Base-by-base conservation (phyloP, 1,140 invertebrate species). In the Apis laboriosa region DNA sequence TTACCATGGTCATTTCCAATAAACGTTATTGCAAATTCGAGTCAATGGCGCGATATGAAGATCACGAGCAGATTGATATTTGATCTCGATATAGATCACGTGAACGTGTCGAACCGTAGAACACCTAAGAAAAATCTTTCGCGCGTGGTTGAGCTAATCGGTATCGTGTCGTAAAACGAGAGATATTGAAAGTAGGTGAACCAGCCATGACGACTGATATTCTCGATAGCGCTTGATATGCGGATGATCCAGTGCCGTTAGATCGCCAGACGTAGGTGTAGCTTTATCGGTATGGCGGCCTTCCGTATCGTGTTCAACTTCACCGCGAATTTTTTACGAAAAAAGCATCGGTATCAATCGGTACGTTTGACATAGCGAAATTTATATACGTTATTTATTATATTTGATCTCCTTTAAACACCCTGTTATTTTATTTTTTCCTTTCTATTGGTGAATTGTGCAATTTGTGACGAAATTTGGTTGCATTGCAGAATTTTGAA, bases 181-280 rank as follows among this genome's bases (percentile, higher is more conserved):
- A 86, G 85, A 87, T 86, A 84, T 77, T 74, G 80, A 86, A 90
- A 90, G 89, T 90, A 90, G 90, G 88, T 90, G 89, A 89, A 83
- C 86, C 84, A 67, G 82, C 80, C 66, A 75, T 75, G 74, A 82
- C 76, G 78, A 78, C 70, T 75, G 78, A 88, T 88, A 87, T 66
- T 64, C 78, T 76, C 28, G 83, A 88, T 87, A 82, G 67, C 19
- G 64, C 63, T 21, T 77, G 82, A 88, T 84, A 84, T 63, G 79
- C 84, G 76, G 85, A 87, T 88, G 86, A 88, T 89, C 81, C 84
- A 28, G 70, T 86, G 85, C 88, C 85, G 90, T 90, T 91, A 91
- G 83, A 28, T 85, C 61, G 56, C 67, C 78, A 17, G 60, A 83
- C 77, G 80, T 88, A 85, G 66, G 77, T 87, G 86, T 87, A 86